These are phyloP conservation scores for Henricia sp. DNA, from an alignment of 53 echinoderm and acorn worm species.

Conservation along the genomic window DNA sequence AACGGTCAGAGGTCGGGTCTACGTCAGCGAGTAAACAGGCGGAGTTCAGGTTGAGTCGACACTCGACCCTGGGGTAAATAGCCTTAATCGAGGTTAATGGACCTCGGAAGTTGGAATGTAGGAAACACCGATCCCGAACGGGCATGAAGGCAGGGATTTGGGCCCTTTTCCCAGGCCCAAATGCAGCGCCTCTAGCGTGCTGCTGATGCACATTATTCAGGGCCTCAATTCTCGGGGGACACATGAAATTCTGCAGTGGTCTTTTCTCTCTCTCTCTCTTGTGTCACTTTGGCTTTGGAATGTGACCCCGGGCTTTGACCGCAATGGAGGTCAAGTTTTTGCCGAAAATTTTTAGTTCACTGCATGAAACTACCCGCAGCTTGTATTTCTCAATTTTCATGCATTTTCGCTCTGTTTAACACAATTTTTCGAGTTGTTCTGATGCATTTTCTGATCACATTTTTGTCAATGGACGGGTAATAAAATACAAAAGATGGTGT, in stretches of 20 bases:
- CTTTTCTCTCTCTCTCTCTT: no score
- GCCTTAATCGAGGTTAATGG: conserved; percentile 61
- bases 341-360: background rate
- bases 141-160: background rate
- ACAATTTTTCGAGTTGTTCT: no score
- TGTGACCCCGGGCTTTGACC: conserved; percentile 41
- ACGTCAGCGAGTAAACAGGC: conserved; percentile 49
- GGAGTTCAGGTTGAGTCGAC: conserved; percentile 49
- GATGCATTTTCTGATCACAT: no score
- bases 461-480: no score
- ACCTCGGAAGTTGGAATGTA: conserved; percentile 44
- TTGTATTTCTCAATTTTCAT: no score
- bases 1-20: no score
- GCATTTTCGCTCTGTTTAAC: no score
- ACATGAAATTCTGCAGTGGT: background rate
- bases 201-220: conserved; percentile 34
- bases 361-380: no score
- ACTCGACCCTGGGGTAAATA: conserved; percentile 39
- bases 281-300: conserved; percentile 9
- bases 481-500: no score
- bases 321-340: conserved; percentile 19
- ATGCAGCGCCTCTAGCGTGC: background rate
- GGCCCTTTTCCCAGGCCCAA: conserved; percentile 30
- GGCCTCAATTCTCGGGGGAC: conserved; percentile 3
- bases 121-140: background rate